Evolutionary conservation across 2,113 vertebrate species (phyloP), one percentile per base, ranked within the genome.

Genomic region (Calyptommatus sinebrachiatus): DNA sequence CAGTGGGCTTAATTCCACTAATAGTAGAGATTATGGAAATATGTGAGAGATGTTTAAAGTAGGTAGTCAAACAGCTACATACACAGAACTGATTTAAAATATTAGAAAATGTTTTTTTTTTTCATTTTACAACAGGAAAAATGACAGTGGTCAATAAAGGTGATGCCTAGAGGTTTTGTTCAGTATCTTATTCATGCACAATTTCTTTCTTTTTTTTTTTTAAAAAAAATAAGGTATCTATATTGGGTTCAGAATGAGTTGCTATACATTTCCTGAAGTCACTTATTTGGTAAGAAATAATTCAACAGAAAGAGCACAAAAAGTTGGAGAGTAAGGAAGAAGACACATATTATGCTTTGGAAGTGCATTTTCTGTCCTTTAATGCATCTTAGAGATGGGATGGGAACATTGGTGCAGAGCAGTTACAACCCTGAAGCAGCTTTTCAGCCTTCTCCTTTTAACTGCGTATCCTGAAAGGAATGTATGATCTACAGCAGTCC

Each of bases 41-140:
- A 7, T 53, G 5, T 8, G 45, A 87, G 84, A 61, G 62, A 81
- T 87, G 62, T 16, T 80, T 71, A 72, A 7, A 88, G 29, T 46
- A 83, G 71, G 82, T 79, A 29, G 73, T 24, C 74, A 91, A 57
- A 79, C 67, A 87, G 21, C 31, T 73, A 88, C 85, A 48, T 73
- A 65, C 70, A 1, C 73, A 57, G 69, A 65, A 29, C 65, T 9
- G 48, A 70, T 22, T 78, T 1, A 74, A 87, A 82, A 45, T 0
- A 71, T 70, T 35, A 84, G 7, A 85, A 82, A 48, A 83, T 78
- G 53, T 60, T 78, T 74, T 35, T 1, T 29, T 14, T 61, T 76
- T 61, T 76, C 84, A 46, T 71, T 83, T 84, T 61, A 35, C 29
- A 81, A 84, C 45, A 22, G 5, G 65, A 48, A 26, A 48, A 80